phyloP scores from a whole-genome alignment of 2,888 invertebrate genomes.

The Hirudinaria manillensis region DNA sequence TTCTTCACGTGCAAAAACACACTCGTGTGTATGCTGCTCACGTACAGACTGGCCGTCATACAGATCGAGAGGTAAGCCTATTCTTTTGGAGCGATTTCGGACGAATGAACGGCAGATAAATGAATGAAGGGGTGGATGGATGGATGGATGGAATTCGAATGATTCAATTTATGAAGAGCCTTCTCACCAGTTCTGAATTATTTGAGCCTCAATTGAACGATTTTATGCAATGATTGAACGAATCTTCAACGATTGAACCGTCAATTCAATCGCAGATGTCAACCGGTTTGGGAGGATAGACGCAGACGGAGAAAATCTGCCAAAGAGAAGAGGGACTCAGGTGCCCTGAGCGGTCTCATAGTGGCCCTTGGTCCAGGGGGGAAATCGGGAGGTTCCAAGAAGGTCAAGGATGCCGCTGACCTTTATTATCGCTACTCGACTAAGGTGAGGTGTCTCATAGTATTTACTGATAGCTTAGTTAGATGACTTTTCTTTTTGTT shows the following conservation, averaged over 20 bases:
- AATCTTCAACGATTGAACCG: too few relatives aligned
- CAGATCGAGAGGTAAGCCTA: constrained; percentile 37
- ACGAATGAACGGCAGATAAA: background rate
- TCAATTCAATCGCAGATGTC: constrained; percentile 12
- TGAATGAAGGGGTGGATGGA: background rate
- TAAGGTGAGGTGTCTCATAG: constrained; percentile 20
- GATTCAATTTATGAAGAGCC: background rate
- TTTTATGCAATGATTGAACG: too few relatives aligned
- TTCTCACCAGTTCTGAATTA: background rate
- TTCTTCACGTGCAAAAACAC: constrained; percentile 91
- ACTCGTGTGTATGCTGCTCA: constrained; percentile 76
- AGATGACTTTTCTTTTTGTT: background rate
- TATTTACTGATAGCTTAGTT: too few relatives aligned
- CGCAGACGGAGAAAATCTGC: constrained; percentile 4
- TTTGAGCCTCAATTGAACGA: too few relatives aligned
- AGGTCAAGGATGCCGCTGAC: constrained; percentile 29
- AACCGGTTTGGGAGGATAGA: constrained; percentile 13
- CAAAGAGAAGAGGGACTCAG: constrained; percentile 16
- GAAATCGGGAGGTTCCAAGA: constrained; percentile 28
- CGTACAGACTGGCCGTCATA: constrained; percentile 61
- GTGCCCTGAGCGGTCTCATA: constrained; percentile 20
- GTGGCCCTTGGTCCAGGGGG: constrained; percentile 22
- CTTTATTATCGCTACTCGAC: constrained; percentile 34
- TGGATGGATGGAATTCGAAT: background rate
- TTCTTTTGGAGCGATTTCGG: background rate